Evolutionary conservation across 1,140 invertebrate genomes (phyloP).

Genomic region (Wasmannia auropunctata): DNA sequence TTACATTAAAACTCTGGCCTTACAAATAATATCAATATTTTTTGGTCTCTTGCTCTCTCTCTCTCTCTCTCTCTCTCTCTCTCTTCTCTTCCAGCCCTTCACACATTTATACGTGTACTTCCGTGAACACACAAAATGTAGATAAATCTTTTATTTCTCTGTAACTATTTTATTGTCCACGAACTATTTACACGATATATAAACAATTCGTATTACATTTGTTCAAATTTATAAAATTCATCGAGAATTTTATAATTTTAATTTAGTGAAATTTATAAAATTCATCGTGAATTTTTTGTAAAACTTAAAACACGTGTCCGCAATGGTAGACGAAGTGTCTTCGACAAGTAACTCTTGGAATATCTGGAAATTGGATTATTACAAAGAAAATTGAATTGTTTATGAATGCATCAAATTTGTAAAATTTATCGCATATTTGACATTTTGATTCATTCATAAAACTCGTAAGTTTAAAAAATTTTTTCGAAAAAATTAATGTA

Average conservation of each 20-base stretch:
- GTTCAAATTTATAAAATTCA: constrained; percentile 23
- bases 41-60: constrained; percentile 47
- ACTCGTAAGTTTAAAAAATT: neutral
- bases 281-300: neutral
- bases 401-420: neutral
- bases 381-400: neutral
- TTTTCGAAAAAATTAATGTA: too few relatives aligned
- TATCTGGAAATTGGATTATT: neutral
- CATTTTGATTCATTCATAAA: neutral
- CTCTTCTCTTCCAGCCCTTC: constrained; percentile 39
- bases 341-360: neutral
- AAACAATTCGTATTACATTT: constrained; percentile 74
- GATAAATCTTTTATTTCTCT: constrained; percentile 41
- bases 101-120: neutral
- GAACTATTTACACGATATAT: constrained; percentile 78
- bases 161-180: constrained; percentile 79
- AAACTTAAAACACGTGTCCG: neutral
- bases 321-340: neutral
- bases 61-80: neutral
- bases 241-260: constrained; percentile 8
- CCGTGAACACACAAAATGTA: constrained; percentile 49
- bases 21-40: constrained; percentile 79
- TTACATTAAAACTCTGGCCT: constrained; percentile 82
- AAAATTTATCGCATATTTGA: neutral
- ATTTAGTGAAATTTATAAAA: constrained; percentile 47